These are phyloP conservation scores for Osmerus mordax DNA, from an alignment of 2,113 vertebrate genomes.

Conservation along the genomic window DNA sequence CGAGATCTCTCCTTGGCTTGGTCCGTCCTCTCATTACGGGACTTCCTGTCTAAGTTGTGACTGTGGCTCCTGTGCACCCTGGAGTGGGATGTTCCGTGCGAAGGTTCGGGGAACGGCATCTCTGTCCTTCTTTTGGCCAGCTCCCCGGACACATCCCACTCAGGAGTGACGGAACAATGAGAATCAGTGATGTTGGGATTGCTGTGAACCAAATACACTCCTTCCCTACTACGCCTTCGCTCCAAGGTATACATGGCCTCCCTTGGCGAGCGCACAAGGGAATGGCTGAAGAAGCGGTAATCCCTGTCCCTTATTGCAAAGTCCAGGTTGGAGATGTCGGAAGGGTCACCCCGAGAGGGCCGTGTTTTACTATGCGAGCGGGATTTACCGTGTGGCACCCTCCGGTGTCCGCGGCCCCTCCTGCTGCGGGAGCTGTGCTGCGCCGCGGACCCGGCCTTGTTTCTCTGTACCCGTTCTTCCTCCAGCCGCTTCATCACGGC, in stretches of 20 bases:
- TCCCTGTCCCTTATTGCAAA: slow-evolving; percentile 86
- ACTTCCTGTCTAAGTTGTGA: slow-evolving; percentile 97
- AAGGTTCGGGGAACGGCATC: slow-evolving; percentile 98
- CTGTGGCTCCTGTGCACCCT: slow-evolving; percentile 98
- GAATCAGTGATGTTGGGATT: slow-evolving; percentile 91
- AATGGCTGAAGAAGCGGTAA: slow-evolving; percentile 89
- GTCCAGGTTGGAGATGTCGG: slow-evolving; percentile 93
- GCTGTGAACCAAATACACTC: slow-evolving; percentile 91
- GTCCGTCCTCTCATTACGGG: slow-evolving; percentile 88
- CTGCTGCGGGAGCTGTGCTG: slow-evolving; percentile 93
- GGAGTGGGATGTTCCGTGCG: slow-evolving; percentile 88
- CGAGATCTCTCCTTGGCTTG: slow-evolving; percentile 97
- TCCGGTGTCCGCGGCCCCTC: slow-evolving; percentile 88
- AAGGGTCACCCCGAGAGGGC: slow-evolving; percentile 90
- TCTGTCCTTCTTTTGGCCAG: slow-evolving; percentile 95
- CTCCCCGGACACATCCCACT: slow-evolving; percentile 98
- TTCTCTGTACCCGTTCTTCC: slow-evolving; percentile 93
- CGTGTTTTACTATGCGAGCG: slow-evolving; percentile 96
- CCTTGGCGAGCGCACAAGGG: slow-evolving; percentile 84
- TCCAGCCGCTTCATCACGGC: slow-evolving; percentile 98
- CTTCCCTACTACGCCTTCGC: slow-evolving; percentile 84
- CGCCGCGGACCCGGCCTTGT: slow-evolving; percentile 87
- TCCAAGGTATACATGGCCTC: slow-evolving; percentile 95
- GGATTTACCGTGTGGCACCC: slow-evolving; percentile 89
- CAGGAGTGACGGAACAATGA: slow-evolving; percentile 93